Conservation (phyloP, 2,113 vertebrate genomes). For the Rhagologus leucostigma region DNA sequence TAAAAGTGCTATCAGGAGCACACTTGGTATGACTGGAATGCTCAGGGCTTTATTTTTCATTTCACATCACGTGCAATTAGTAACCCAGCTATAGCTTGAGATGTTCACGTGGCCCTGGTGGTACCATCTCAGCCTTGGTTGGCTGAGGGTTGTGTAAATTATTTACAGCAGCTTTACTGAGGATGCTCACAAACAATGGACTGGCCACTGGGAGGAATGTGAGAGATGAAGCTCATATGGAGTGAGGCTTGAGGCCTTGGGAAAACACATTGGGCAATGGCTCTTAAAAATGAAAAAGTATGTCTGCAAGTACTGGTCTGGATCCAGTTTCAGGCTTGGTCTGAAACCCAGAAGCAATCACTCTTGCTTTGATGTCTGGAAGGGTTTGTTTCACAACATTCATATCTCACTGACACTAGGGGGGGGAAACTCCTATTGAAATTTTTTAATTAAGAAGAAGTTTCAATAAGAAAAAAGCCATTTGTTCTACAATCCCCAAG, state of each 20-base stretch:
- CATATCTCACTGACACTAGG: background rate
- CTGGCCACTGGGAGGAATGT: background rate
- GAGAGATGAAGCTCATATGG: background rate
- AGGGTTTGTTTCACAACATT: slow-evolving; percentile 35
- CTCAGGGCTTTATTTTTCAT: slow-evolving; percentile 58
- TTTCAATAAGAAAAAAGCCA: background rate
- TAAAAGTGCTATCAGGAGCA: slow-evolving; percentile 10
- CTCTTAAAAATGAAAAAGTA: background rate
- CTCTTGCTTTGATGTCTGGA: slow-evolving; percentile 13
- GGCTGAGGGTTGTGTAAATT: background rate
- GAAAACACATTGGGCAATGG: slow-evolving; percentile 9
- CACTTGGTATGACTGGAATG: slow-evolving; percentile 64
- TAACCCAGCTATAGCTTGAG: background rate
- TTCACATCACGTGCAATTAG: background rate
- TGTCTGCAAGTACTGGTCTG: background rate
- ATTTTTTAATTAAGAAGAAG: background rate
- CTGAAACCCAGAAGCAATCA: slow-evolving; percentile 18
- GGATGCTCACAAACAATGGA: background rate
- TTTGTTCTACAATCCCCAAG: background rate
- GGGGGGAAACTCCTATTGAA: slow-evolving; percentile 2
- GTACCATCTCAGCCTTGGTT: background rate
- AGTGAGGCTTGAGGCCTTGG: background rate
- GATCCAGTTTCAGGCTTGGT: background rate
- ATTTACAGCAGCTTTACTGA: background rate
- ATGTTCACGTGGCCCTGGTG: background rate